These are phyloP conservation scores for Hyphantria cunea DNA, from an alignment of 1,140 invertebrate species.

Conservation along the genomic window DNA sequence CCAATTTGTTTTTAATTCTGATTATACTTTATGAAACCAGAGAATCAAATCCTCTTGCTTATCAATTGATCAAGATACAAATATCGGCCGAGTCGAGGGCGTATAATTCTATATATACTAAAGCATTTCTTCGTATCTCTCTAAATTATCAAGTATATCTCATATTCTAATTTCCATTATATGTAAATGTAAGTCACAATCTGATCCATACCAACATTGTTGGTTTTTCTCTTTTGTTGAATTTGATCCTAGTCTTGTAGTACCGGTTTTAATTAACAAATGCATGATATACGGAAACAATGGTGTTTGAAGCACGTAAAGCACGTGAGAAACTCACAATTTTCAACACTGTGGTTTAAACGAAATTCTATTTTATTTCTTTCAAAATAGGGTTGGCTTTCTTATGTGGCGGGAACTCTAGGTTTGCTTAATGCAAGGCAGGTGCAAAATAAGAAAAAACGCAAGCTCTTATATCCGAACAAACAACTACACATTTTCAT, in stretches of 20 bases:
- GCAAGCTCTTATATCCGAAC: conserved; percentile 18
- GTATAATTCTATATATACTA: conserved; percentile 5
- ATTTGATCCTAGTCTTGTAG: conserved; percentile 2
- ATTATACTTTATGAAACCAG: no score
- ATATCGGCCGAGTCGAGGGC: neutral
- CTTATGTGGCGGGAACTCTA: neutral
- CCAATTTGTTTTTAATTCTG: neutral
- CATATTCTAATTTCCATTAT: conserved; percentile 33
- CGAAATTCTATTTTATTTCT: neutral
- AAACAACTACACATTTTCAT: conserved; percentile 25
- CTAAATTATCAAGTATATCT: conserved; percentile 25
- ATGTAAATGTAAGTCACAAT: conserved; percentile 23
- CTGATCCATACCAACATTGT: conserved; percentile 13
- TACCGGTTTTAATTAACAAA: conserved; percentile 35
- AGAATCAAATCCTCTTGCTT: neutral
- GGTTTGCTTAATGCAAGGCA: conserved; percentile 1
- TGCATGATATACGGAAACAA: conserved; percentile 31
- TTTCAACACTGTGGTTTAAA: no score
- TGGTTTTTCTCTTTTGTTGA: conserved; percentile 17
- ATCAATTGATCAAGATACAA: conserved; percentile 7
- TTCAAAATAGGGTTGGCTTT: neutral
- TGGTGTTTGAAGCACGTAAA: conserved; percentile 2
- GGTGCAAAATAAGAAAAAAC: conserved; percentile 41
- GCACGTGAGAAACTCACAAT: conserved; percentile 1
- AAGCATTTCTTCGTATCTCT: conserved; percentile 18